These are phyloP conservation scores for Pemphredon lugubris DNA, from an alignment of 2,888 invertebrate species.

Conservation along the genomic window DNA sequence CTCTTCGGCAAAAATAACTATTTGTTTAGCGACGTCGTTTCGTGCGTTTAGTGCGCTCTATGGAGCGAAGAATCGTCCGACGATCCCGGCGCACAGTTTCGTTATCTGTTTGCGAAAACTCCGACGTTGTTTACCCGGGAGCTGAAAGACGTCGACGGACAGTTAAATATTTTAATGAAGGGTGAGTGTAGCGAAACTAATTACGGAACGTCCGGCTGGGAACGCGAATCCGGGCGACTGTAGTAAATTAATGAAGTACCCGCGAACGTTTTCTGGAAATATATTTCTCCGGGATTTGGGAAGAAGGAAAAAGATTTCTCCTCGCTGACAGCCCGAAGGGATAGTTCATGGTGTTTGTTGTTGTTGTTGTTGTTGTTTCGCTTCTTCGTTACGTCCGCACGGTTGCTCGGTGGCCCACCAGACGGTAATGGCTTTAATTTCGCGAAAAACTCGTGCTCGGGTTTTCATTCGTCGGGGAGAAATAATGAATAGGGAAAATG, in stretches of 20 bases:
- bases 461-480: slow-evolving; percentile 9
- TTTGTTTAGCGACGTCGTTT: background rate
- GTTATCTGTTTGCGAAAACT: slow-evolving; percentile 36
- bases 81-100: slow-evolving; percentile 41
- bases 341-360: background rate
- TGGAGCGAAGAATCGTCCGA: slow-evolving; percentile 14
- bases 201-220: background rate
- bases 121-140: slow-evolving; percentile 22
- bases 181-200: slow-evolving; percentile 33
- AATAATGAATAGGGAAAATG: slow-evolving; percentile 8
- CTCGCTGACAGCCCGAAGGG: background rate
- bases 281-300: background rate
- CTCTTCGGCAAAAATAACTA: background rate
- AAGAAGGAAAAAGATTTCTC: background rate
- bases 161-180: slow-evolving; percentile 42
- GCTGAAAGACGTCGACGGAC: slow-evolving; percentile 35
- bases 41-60: slow-evolving; percentile 40
- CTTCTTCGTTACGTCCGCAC: background rate
- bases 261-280: no score
- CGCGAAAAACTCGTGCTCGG: slow-evolving; percentile 8
- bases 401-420: no score
- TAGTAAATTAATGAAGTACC: no score
- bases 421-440: slow-evolving; percentile 22
- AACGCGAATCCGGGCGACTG: background rate
- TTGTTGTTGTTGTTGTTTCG: background rate